Percentiles rank a stretch among this genome's conserved stretches.
Evolutionary conservation across 2,113 vertebrate genomes (phyloP).

Genomic region (Merops nubicus): DNA sequence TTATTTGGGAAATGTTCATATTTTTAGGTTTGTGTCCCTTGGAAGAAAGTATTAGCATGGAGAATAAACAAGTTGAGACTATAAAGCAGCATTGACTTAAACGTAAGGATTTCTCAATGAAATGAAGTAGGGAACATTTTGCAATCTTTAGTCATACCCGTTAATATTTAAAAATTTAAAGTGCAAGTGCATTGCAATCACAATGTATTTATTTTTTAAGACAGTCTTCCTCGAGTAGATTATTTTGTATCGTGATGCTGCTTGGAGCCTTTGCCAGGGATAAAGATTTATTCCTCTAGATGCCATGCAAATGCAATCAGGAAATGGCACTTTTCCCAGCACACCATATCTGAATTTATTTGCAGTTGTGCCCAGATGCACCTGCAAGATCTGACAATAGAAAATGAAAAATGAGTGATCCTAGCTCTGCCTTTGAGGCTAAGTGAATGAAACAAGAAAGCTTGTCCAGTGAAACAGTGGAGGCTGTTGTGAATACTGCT

Average conservation of each 20-base stretch:
- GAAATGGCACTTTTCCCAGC: not conserved
- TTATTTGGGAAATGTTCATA: not conserved
- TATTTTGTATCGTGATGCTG: not conserved
- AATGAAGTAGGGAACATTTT: not conserved
- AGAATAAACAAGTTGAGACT: not conserved
- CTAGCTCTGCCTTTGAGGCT: not conserved
- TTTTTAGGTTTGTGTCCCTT: not conserved
- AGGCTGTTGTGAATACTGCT: not conserved
- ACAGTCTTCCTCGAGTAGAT: not conserved
- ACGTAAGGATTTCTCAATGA: not conserved
- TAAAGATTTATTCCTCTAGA: not conserved
- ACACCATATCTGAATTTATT: not conserved
- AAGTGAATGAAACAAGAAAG: not conserved
- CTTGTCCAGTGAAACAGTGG: not conserved
- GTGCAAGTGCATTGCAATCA: not conserved
- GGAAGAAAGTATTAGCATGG: not conserved
- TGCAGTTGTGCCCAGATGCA: not conserved
- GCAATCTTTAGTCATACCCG: not conserved
- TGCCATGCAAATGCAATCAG: not conserved
- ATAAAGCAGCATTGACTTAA: not conserved
- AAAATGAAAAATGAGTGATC: not conserved
- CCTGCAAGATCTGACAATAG: not conserved
- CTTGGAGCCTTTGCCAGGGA: not conserved
- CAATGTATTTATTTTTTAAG: not conserved
- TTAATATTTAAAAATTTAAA: not conserved